These are phyloP conservation scores for Lymantria monacha DNA, from an alignment of 2,888 invertebrate genomes.

Conservation along the genomic window DNA sequence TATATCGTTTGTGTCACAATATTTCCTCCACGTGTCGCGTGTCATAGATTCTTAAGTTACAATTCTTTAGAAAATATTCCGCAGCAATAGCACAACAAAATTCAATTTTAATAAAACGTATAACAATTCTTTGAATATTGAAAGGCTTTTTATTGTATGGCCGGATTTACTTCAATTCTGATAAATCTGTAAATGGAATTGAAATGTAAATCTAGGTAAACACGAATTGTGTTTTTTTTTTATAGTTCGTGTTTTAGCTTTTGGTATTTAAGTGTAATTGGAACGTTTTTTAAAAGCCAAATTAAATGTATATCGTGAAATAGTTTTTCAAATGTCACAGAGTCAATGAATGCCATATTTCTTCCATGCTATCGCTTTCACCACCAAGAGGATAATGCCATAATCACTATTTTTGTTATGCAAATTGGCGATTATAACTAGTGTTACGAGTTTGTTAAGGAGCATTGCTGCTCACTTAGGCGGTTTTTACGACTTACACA, in stretches of 20 bases:
- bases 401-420: no score
- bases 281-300: no score
- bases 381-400: no score
- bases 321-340: no score
- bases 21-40: conserved; percentile 25
- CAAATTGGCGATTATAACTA: no score
- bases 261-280: no score
- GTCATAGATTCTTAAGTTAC: conserved; percentile 34
- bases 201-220: conserved; percentile 5
- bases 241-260: background rate
- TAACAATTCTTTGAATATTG: conserved; percentile 43
- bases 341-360: no score
- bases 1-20: conserved; percentile 36
- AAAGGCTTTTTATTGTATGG: conserved; percentile 22
- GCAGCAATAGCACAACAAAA: conserved; percentile 3
- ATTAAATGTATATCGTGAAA: no score
- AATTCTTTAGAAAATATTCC: conserved; percentile 12
- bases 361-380: no score
- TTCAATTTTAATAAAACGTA: background rate
- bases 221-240: background rate
- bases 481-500: no score
- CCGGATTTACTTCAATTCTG: background rate
- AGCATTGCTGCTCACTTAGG: no score
- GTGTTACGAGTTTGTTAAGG: no score
- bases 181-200: conserved; percentile 5